phyloP scores from a whole-genome alignment of 2,888 invertebrate genomes.

The Zygothrica quintamaculata region DNA sequence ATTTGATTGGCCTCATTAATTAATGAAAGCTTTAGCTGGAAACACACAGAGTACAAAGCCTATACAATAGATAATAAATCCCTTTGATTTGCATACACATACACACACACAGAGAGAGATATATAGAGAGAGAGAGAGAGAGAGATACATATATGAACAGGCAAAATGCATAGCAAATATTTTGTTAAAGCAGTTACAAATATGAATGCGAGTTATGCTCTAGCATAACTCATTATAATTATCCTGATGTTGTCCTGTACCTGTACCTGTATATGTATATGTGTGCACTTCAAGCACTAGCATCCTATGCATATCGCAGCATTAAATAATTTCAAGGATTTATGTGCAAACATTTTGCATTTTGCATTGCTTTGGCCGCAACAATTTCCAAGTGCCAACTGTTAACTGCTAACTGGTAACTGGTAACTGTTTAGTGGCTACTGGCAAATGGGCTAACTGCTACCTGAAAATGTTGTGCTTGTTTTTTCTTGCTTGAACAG shows the following conservation, averaged over 20 bases:
- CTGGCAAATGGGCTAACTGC: neutral
- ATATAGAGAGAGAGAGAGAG: too few species aligned
- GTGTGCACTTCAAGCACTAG: too few species aligned
- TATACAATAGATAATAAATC: slow-evolving; percentile 33
- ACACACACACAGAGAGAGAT: too few species aligned
- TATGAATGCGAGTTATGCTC: slow-evolving; percentile 42
- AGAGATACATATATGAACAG: too few species aligned
- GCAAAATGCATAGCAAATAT: slow-evolving; percentile 45
- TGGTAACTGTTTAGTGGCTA: too few species aligned
- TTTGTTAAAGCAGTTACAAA: slow-evolving; percentile 25
- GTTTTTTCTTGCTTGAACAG: slow-evolving; percentile 37
- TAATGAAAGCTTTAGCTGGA: slow-evolving; percentile 15
- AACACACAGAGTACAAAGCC: neutral
- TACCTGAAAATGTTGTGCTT: slow-evolving; percentile 19
- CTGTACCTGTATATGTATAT: neutral
- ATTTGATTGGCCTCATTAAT: slow-evolving; percentile 55
- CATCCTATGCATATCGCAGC: slow-evolving; percentile 9
- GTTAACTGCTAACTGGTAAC: slow-evolving; percentile 44
- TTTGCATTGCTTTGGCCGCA: too few species aligned
- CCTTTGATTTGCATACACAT: slow-evolving; percentile 32
- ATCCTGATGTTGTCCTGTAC: slow-evolving; percentile 44
- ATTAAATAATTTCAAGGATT: slow-evolving; percentile 76
- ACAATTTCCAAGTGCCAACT: too few species aligned
- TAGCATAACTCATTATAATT: slow-evolving; percentile 78
- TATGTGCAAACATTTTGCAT: slow-evolving; percentile 72